phyloP scores from a whole-genome alignment of 2,797 vertebrate species.

The Tapera naevia region DNA sequence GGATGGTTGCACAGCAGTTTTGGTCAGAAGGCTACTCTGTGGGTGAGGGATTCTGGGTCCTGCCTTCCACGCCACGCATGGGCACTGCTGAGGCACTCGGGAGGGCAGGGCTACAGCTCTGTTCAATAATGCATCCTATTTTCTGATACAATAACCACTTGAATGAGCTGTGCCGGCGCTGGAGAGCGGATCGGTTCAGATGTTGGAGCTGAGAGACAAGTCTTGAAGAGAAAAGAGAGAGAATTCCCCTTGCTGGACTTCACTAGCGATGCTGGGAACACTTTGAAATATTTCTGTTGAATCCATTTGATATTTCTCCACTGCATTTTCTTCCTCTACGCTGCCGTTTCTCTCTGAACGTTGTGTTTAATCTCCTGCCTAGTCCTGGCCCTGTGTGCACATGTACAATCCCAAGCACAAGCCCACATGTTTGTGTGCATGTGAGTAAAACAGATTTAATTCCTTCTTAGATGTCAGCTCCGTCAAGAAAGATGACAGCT shows the following conservation, averaged over 20 bases:
- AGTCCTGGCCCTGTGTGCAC: fast-evolving
- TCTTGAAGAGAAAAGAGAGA: background rate
- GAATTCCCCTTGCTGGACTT: background rate
- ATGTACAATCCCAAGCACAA: fast-evolving
- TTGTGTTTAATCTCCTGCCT: background rate
- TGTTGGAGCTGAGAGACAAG: background rate
- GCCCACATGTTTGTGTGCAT: fast-evolving
- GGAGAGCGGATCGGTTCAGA: background rate
- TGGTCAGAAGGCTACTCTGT: background rate
- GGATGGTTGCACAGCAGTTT: background rate
- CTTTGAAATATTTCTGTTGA: conserved; percentile 2
- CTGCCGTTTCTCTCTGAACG: background rate
- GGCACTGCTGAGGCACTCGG: background rate
- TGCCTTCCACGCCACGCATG: background rate
- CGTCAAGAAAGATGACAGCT: background rate
- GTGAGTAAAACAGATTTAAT: background rate
- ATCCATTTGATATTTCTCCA: background rate
- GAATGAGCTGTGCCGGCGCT: background rate
- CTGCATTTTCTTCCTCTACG: background rate
- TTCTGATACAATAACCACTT: background rate
- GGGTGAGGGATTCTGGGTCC: background rate
- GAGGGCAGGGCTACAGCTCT: background rate
- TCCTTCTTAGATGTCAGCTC: background rate
- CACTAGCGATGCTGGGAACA: background rate
- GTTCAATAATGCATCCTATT: background rate